Base-by-base conservation (phyloP, 2,888 invertebrate species). In the Drosophila quasianomalipes region DNA sequence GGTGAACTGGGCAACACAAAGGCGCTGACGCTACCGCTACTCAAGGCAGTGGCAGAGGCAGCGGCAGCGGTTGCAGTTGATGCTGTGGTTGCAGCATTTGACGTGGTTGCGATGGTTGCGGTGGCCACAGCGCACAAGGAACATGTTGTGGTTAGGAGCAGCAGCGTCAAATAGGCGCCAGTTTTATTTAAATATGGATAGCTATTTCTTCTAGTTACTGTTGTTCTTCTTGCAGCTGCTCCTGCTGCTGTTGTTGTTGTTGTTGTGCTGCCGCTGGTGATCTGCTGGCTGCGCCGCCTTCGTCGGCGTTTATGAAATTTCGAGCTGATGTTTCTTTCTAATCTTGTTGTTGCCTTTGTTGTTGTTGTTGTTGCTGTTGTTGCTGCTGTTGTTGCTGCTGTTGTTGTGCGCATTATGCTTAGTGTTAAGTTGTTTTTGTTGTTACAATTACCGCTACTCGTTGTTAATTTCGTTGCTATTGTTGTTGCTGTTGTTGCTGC, bases 61-160 rank as follows among this genome's bases (percentile, higher is more conserved):
- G 60, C 16, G 47, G 47, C 66, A 41, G 28, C 3, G 88, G 89
- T 60, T 39, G 47, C 9, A 12, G 53, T 16, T 30, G n/a, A 12
- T 1, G 61, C 31, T 28, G 58, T 26, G 12, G 47, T 37, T 12
- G 90, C 94, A 89, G 76, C 16, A 10, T 28, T 51, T 28, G 28
- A 87, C 88, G 70, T 81, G 37, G 55, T 33, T 26, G 89, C 86
- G 67, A 70, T 81, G 37, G 55, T 33, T 26, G 89, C 86, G 67
- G 82, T 80, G 72, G 82, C 84, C 76, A 81, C 83, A 19, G 65
- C 65, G 92, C 92, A 77, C 79, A 91, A 91, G 87, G 92, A 92
- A 91, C 93, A 92, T 85, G 91, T 90, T 80, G 92, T 91, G 82
- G 91, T 83, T 77, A 91, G 83, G 51, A 92, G 76, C 66, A 92